Evolutionary conservation across 2,888 invertebrate genomes (phyloP), one percentile per base, ranked within the genome.

Genomic region (Lochmaea capreae): DNA sequence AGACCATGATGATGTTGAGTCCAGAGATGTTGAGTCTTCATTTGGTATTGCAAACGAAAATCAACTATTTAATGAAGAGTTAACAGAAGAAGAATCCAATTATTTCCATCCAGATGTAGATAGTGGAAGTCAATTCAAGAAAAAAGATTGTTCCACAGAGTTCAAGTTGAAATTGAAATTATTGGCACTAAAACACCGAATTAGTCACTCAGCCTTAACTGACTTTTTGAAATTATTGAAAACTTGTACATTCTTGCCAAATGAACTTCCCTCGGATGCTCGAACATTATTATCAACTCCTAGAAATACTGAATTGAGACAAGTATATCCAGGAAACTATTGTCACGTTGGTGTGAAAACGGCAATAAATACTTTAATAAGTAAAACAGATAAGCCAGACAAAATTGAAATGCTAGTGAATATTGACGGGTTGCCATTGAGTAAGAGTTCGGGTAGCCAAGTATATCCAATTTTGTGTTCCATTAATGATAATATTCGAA

Each of bases 371-470:
- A 57, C 54, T 54, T 54, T 66, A 26, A 33, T 22, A 22, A 22
- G 67, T 54, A 39, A 33, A 54, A 39, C 33, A 1, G 54, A 33
- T 16, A 57, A 57, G 16, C 54, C 39, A 16, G 57, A 67, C 42
- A 54, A 57, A 57, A 57, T 67, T 39, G 12, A 57, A 57, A 10
- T 67, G 39, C 54, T 57, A 9, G 57, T 67, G 18, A 67, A 67
- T 9, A 67, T 67, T 14, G 67, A 67, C 12, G 54, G 54, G 57
- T 67, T 54, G 16, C 67, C 67, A 14, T 39, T 67, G 16, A 67
- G 57, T 42, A 67, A 67, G 42, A 67, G 67, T 67, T 57, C 67
- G 16, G 57, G 67, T n/a, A 67, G 66, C 33, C 66, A 66, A n/a
- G 39, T 66, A 54, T 66, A 66, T 57, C 66, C 66, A 54, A 66